These are phyloP conservation scores for Mythimna pallens DNA, from an alignment of 2,888 invertebrate genomes.

Conservation along the genomic window DNA sequence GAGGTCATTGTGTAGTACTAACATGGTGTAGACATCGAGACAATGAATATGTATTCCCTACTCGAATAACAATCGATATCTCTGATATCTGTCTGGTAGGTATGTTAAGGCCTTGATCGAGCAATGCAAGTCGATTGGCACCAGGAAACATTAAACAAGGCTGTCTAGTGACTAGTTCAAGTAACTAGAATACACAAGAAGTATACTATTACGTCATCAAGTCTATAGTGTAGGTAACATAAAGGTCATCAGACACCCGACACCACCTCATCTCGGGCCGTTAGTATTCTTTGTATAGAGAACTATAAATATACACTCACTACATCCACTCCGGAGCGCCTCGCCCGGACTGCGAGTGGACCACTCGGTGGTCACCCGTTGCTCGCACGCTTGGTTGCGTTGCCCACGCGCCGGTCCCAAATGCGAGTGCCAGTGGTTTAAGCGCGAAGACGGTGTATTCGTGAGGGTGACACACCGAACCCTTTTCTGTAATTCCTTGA, in stretches of 20 bases:
- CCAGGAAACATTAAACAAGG: slow-evolving; percentile 16
- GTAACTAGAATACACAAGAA: neutral
- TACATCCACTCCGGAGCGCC: too few species aligned
- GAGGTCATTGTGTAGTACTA: neutral
- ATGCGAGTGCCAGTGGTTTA: too few species aligned
- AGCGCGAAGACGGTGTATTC: too few species aligned
- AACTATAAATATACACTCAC: too few species aligned
- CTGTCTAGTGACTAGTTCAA: slow-evolving; percentile 7
- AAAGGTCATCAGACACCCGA: neutral
- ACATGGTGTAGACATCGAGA: neutral
- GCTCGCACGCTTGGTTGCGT: too few species aligned
- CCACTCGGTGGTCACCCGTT: too few species aligned
- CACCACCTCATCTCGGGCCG: too few species aligned
- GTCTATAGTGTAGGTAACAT: neutral
- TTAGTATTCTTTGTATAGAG: too few species aligned
- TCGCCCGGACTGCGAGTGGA: too few species aligned
- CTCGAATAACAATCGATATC: slow-evolving; percentile 1
- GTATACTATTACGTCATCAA: neutral
- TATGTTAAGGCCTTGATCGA: slow-evolving; percentile 7
- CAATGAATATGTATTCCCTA: slow-evolving; percentile 3
- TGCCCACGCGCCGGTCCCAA: too few species aligned
- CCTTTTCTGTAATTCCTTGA: too few species aligned
- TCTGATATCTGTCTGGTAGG: slow-evolving; percentile 2
- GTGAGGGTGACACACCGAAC: too few species aligned
- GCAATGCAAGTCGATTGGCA: neutral